These are phyloP conservation scores for Petrolisthes cinctipes DNA, from an alignment of 2,888 invertebrate genomes.

Conservation along the genomic window DNA sequence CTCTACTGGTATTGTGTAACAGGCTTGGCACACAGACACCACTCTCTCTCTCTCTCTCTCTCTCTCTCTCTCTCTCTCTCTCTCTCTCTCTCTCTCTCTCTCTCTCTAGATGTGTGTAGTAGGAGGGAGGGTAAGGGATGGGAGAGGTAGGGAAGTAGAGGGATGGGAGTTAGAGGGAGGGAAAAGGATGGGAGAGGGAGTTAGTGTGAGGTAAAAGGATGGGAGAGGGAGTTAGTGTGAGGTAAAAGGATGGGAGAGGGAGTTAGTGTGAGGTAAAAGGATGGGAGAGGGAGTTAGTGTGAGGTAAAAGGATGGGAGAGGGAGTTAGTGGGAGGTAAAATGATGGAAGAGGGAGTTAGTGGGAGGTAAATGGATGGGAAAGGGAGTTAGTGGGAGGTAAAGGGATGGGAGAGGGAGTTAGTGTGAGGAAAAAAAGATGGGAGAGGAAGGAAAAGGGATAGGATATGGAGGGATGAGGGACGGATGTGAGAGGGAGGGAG, in stretches of 20 bases:
- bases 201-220: not conserved
- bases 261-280: too few relatives aligned
- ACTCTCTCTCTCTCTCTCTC: too few relatives aligned
- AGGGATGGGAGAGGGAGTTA: not conserved
- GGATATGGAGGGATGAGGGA: not conserved
- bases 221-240: not conserved
- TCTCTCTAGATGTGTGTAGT: not conserved
- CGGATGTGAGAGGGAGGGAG: not conserved
- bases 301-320: not conserved
- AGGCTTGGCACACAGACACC: too few relatives aligned
- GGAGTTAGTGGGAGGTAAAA: not conserved
- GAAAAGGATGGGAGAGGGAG: not conserved
- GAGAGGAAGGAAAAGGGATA: not conserved
- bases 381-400: not conserved
- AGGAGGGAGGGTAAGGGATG: too few relatives aligned
- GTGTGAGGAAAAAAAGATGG: not conserved
- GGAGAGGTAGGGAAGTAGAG: not conserved
- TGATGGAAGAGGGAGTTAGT: not conserved
- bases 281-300: not conserved
- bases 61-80: not conserved
- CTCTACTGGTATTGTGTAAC: too few relatives aligned
- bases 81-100: not conserved
- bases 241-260: not conserved
- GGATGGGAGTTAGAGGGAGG: not conserved
- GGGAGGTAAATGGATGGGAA: not conserved